These are phyloP conservation scores for Agriotes lineatus DNA, from an alignment of 2,888 invertebrate species.

Conservation along the genomic window DNA sequence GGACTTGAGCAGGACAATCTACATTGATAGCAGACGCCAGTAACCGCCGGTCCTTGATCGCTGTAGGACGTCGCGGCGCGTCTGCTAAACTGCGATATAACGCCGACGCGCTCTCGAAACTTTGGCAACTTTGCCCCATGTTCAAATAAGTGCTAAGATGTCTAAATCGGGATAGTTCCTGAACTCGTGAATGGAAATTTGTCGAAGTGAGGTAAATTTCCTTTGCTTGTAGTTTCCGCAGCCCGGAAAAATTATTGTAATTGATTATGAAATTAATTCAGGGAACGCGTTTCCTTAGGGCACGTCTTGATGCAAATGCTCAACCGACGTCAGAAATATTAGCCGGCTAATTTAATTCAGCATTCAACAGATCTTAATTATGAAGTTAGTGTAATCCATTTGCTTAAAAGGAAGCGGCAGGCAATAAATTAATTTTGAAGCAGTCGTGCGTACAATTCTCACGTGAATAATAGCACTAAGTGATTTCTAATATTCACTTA, in stretches of 20 bases:
- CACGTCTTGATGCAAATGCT: background rate
- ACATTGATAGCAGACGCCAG: slow-evolving; percentile 44
- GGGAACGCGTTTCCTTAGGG: background rate
- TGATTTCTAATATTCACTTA: background rate
- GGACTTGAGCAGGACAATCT: slow-evolving; percentile 37
- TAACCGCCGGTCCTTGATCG: slow-evolving; percentile 39
- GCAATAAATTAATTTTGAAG: slow-evolving; percentile 13
- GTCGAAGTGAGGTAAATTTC: slow-evolving; percentile 1
- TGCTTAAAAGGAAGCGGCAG: slow-evolving; percentile 1
- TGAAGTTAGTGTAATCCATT: slow-evolving; percentile 17
- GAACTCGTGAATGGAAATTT: background rate
- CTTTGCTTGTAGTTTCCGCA: too few species aligned
- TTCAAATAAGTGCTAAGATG: slow-evolving; percentile 8
- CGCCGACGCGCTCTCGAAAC: slow-evolving; percentile 11
- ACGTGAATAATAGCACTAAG: background rate
- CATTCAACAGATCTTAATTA: slow-evolving; percentile 23
- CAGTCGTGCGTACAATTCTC: background rate
- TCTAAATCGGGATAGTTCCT: background rate
- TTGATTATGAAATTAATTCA: slow-evolving; percentile 4
- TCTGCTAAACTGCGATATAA: slow-evolving; percentile 9
- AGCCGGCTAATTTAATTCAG: slow-evolving; percentile 19
- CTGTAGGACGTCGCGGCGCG: slow-evolving; percentile 42
- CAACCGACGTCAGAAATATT: slow-evolving; percentile 7
- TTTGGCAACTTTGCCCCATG: slow-evolving; percentile 15
- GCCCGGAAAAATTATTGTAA: too few species aligned